Conservation (phyloP, 2,113 vertebrate genomes). For the Neogobius melanostomus region DNA sequence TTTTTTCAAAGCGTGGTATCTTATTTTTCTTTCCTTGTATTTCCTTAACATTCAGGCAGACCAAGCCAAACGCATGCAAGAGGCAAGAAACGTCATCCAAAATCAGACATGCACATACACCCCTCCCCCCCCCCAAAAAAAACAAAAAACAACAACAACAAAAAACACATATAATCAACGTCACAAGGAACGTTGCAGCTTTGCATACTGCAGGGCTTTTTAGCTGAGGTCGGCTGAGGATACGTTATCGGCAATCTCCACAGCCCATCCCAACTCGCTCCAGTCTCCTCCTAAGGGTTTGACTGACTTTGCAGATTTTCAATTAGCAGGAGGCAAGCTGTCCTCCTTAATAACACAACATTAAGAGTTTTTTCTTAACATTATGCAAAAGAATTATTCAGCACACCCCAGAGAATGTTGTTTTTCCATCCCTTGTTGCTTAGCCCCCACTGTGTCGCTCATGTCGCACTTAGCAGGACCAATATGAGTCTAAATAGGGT, state of each 20-base stretch:
- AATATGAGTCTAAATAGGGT: slow-evolving; percentile 26
- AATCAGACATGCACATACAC: slow-evolving; percentile 53
- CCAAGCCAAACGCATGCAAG: too few species aligned
- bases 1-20: slow-evolving; percentile 20
- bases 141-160: slow-evolving; percentile 8
- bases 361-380: slow-evolving; percentile 48
- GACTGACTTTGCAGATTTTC: slow-evolving; percentile 61
- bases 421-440: slow-evolving; percentile 41
- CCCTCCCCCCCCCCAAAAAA: slow-evolving; percentile 11
- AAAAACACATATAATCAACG: slow-evolving; percentile 44
- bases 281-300: slow-evolving; percentile 17
- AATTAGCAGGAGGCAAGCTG: slow-evolving; percentile 53
- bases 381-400: slow-evolving; percentile 46
- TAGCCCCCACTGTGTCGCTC: slow-evolving; percentile 25
- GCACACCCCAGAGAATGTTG: slow-evolving; percentile 23
- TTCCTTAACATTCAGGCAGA: too few species aligned
- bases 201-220: slow-evolving; percentile 20
- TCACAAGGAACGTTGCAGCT: slow-evolving; percentile 31
- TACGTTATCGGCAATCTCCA: slow-evolving; percentile 15
- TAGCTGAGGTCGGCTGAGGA: slow-evolving; percentile 35
- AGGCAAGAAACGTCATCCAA: slow-evolving; percentile 34
- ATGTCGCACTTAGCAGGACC: slow-evolving; percentile 40
- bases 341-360: slow-evolving; percentile 53
- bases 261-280: not conserved
- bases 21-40: slow-evolving; percentile 41